phyloP scores from a whole-genome alignment of 2,797 vertebrate genomes.

The Myripristis jacobus region DNA sequence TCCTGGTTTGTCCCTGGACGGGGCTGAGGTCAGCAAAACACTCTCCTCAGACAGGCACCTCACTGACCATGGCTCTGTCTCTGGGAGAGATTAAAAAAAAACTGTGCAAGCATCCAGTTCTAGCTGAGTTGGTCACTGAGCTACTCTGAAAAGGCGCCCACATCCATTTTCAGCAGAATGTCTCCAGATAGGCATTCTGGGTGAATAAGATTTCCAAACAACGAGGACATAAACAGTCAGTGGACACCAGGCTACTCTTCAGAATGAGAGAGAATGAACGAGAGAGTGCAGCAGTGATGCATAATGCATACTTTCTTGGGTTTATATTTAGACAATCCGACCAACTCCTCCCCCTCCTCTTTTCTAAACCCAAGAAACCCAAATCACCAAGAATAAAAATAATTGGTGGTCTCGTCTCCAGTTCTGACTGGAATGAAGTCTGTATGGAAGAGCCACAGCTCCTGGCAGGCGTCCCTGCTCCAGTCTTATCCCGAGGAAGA shows the following conservation, averaged over 20 bases:
- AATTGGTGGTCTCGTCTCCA: slow-evolving; percentile 75
- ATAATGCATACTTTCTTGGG: slow-evolving; percentile 55
- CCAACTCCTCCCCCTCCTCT: slow-evolving; percentile 57
- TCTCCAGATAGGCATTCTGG: background rate
- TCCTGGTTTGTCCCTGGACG: slow-evolving; percentile 57
- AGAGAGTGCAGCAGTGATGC: slow-evolving; percentile 22
- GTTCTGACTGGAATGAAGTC: slow-evolving; percentile 68
- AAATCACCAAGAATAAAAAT: slow-evolving; percentile 80
- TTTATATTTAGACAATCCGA: slow-evolving; percentile 68
- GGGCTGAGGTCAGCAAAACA: slow-evolving; percentile 40
- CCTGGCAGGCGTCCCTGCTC: slow-evolving; percentile 44
- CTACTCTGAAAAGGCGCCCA: slow-evolving; percentile 11
- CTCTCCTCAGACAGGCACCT: slow-evolving; percentile 38
- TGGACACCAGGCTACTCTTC: background rate
- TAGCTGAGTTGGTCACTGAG: background rate
- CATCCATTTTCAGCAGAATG: background rate
- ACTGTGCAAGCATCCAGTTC: background rate
- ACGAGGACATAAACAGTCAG: slow-evolving; percentile 6
- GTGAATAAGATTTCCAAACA: no score
- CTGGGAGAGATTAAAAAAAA: background rate
- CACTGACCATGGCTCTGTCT: background rate
- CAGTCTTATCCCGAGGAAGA: slow-evolving; percentile 54
- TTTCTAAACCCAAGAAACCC: slow-evolving; percentile 61
- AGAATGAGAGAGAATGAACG: slow-evolving; percentile 6
- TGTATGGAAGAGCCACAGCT: slow-evolving; percentile 60